Evolutionary conservation across 2,113 vertebrate species (phyloP).

Genomic region (Lota lota): DNA sequence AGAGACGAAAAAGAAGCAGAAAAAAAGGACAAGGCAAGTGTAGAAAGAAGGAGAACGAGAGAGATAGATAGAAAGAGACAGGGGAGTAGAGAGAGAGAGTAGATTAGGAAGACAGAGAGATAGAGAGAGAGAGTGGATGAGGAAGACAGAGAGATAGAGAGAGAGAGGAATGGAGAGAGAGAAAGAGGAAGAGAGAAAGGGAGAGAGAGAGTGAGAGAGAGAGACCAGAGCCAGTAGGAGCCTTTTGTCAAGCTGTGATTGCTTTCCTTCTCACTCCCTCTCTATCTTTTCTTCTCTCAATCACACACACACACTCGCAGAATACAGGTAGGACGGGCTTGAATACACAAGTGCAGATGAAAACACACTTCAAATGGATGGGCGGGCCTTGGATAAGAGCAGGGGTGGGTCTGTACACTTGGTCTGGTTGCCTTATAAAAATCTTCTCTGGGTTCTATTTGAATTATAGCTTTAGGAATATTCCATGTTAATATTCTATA

Average conservation of each 20-base stretch:
- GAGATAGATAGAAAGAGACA: constrained; percentile 8
- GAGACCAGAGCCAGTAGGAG: constrained; percentile 17
- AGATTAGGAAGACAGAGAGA: too few species aligned
- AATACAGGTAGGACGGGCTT: too few species aligned
- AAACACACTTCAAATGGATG: too few species aligned
- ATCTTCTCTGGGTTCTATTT: too few species aligned
- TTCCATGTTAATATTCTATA: background rate
- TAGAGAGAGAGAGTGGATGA: background rate
- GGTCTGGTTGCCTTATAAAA: too few species aligned
- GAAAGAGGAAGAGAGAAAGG: background rate
- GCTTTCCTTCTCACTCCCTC: constrained; percentile 3
- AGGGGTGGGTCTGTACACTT: too few species aligned
- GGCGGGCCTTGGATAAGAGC: too few species aligned
- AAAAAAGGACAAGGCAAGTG: background rate
- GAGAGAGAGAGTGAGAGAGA: constrained; percentile 7
- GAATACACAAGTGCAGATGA: too few species aligned
- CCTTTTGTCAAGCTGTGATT: constrained; percentile 20
- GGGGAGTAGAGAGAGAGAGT: background rate
- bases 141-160: constrained; percentile 1
- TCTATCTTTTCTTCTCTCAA: constrained; percentile 1
- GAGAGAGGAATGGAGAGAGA: background rate
- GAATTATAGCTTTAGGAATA: background rate
- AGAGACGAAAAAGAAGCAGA: background rate
- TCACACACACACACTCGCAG: background rate
- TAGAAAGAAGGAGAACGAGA: background rate